Conservation (phyloP, 2,797 vertebrate genomes). For the Bothrops alternatus region DNA sequence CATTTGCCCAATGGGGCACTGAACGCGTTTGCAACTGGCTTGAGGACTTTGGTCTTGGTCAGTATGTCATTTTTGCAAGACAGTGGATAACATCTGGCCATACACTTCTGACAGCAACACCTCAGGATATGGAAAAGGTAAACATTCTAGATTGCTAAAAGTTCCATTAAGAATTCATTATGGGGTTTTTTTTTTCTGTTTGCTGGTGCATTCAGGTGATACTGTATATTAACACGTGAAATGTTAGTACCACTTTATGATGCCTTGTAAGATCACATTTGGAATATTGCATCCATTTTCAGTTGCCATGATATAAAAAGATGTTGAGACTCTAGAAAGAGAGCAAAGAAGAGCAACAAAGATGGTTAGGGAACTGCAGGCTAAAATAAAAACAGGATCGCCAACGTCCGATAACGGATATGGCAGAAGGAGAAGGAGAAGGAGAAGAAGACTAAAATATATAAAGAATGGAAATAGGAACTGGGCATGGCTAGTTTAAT, state of each 20-base stretch:
- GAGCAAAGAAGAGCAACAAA: not conserved
- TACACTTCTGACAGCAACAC: constrained; percentile 87
- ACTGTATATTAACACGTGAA: not conserved
- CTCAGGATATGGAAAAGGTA: constrained; percentile 97
- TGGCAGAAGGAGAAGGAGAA: no score
- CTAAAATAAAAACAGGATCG: not conserved
- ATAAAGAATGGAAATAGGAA: not conserved
- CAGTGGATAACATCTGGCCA: constrained; percentile 95
- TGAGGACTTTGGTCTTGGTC: constrained; percentile 90
- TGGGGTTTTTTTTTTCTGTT: not conserved
- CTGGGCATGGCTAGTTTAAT: not conserved
- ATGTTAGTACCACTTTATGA: not conserved
- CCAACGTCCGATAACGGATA: no score
- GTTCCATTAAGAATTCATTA: not conserved
- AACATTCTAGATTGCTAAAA: not conserved
- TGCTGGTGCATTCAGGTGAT: not conserved
- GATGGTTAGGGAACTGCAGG: not conserved
- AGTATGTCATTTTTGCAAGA: constrained; percentile 90
- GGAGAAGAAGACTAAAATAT: not conserved
- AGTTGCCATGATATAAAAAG: not conserved
- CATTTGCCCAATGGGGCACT: constrained; percentile 92
- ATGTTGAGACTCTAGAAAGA: not conserved
- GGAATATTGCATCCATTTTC: not conserved
- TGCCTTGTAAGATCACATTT: not conserved
- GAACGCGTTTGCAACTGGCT: constrained; percentile 95